phyloP scores from a whole-genome alignment of 2,113 vertebrate species.

The Pheucticus melanocephalus region DNA sequence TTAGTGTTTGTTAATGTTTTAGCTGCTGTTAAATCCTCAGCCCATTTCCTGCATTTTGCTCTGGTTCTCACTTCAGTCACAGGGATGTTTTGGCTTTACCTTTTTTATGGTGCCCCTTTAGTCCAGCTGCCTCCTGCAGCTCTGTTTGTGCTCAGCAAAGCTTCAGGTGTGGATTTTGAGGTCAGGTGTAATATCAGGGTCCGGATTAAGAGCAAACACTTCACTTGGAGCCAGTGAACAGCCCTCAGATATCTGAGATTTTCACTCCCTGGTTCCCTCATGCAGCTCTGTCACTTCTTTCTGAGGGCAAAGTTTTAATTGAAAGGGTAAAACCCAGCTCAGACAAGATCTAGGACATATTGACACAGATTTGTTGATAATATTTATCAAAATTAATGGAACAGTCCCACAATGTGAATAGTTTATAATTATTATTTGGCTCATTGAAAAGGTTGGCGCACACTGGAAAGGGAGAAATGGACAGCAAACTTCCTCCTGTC shows the following conservation, averaged over 20 bases:
- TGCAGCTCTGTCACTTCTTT: background rate
- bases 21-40: background rate
- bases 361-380: background rate
- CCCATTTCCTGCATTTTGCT: background rate
- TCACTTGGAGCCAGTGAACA: background rate
- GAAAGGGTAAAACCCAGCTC: background rate
- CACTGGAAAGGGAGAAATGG: background rate
- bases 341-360: background rate
- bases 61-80: accelerated
- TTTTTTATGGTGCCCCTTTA: background rate
- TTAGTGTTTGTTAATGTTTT: background rate
- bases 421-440: background rate
- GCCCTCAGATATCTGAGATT: background rate
- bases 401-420: background rate
- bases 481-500: background rate
- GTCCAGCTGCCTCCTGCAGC: background rate
- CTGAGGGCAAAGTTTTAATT: background rate
- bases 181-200: background rate
- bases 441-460: background rate
- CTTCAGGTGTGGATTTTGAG: background rate
- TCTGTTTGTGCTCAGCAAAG: background rate
- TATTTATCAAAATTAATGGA: background rate
- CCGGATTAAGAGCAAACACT: background rate
- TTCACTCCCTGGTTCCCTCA: background rate
- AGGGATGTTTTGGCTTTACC: background rate